Evolutionary conservation across 1,140 invertebrate species (phyloP).

Genomic region (Capitella teleta): DNA sequence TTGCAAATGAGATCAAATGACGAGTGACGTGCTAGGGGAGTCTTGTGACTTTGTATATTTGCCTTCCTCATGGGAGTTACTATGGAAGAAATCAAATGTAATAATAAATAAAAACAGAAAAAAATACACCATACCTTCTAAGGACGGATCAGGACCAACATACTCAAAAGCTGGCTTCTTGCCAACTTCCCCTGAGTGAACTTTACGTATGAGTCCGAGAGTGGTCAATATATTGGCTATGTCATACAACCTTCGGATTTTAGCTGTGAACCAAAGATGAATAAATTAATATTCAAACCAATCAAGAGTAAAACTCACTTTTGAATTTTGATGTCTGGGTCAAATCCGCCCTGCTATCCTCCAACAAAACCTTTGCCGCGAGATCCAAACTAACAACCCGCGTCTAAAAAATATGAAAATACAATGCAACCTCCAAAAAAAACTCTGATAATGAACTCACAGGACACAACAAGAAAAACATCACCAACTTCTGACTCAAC

Average conservation of each 20-base stretch:
- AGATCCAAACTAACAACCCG: constrained; percentile 57
- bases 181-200: constrained; percentile 46
- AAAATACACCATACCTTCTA: background rate
- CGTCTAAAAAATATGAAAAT: constrained; percentile 46
- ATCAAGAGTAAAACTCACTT: constrained; percentile 30
- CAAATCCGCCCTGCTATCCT: constrained; percentile 40
- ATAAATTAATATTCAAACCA: constrained; percentile 1
- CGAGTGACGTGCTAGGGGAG: constrained; percentile 25
- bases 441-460: constrained; percentile 40
- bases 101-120: constrained; percentile 2
- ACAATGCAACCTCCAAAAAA: background rate
- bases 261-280: constrained; percentile 39
- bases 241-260: constrained; percentile 60
- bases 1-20: constrained; percentile 41
- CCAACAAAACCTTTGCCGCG: constrained; percentile 54
- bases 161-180: constrained; percentile 60
- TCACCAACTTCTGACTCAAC: constrained; percentile 60
- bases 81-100: too few species aligned
- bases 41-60: constrained; percentile 9
- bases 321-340: constrained; percentile 41
- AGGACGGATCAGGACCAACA: constrained; percentile 47
- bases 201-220: constrained; percentile 55
- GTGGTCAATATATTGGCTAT: constrained; percentile 63
- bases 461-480: constrained; percentile 58
- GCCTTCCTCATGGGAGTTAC: too few species aligned